Conservation (phyloP, 2,888 invertebrate genomes). For the Acanthosepion lycidas region DNA sequence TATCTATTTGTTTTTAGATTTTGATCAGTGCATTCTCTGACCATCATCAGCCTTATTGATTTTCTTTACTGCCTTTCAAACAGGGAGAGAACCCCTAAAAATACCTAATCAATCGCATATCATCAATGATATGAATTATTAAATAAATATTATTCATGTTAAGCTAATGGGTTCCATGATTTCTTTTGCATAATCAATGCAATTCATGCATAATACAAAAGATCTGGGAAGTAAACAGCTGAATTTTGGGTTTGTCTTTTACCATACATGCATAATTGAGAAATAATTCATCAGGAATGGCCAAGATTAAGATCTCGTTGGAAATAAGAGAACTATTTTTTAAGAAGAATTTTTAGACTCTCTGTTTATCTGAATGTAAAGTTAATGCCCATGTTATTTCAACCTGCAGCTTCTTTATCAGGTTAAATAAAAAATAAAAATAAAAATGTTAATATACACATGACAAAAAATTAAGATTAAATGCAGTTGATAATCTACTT, state of each 20-base stretch:
- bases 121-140: slow-evolving; percentile 21
- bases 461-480: not conserved
- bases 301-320: not conserved
- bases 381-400: too few species aligned
- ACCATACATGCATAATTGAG: not conserved
- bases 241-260: not conserved
- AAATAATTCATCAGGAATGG: not conserved
- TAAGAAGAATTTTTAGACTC: too few species aligned
- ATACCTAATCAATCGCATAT: slow-evolving; percentile 14
- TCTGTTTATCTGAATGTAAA: too few species aligned
- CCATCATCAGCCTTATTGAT: not conserved
- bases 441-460: too few species aligned
- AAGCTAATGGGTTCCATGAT: not conserved
- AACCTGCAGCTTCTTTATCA: too few species aligned
- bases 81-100: not conserved
- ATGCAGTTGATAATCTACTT: not conserved
- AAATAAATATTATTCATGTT: slow-evolving; percentile 22
- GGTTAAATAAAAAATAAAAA: too few species aligned
- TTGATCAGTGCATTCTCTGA: not conserved
- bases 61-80: not conserved
- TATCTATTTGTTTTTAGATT: not conserved
- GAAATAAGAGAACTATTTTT: not conserved
- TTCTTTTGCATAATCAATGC: not conserved
- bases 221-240: not conserved
- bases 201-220: slow-evolving; percentile 21